Evolutionary conservation across 1,140 invertebrate genomes (phyloP).

Genomic region (Drosophila rhopaloa): DNA sequence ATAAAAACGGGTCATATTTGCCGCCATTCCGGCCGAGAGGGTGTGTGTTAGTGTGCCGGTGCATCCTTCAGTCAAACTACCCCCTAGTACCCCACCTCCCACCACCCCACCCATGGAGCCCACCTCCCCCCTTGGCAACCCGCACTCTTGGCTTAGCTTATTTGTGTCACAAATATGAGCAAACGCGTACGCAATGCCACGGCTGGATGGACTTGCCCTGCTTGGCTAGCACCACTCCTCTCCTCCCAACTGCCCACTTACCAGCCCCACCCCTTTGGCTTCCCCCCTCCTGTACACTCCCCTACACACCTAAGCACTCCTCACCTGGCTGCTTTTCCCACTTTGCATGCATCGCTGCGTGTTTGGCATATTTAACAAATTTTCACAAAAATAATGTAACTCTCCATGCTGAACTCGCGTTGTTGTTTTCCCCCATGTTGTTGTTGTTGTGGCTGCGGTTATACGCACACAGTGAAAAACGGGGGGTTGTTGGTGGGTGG

Average conservation of each 20-base stretch:
- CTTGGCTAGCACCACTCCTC: constrained; percentile 21
- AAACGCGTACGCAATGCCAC: constrained; percentile 77
- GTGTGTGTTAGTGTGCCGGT: constrained; percentile 5
- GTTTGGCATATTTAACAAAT: constrained; percentile 83
- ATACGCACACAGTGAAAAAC: constrained; percentile 14
- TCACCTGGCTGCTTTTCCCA: constrained; percentile 49
- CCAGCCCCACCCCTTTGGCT: not conserved
- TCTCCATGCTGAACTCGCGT: constrained; percentile 19
- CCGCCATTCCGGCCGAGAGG: constrained; percentile 29
- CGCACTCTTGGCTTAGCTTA: constrained; percentile 60
- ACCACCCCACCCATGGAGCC: not conserved
- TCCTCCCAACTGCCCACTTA: not conserved
- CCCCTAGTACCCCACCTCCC: not conserved
- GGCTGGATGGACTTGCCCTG: constrained; percentile 62
- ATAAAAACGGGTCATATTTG: constrained; percentile 73
- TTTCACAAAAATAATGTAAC: constrained; percentile 81
- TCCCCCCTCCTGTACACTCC: too few relatives aligned
- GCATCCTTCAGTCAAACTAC: constrained; percentile 2
- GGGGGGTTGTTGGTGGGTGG: not conserved
- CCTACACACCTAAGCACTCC: constrained; percentile 5
- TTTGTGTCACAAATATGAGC: constrained; percentile 82
- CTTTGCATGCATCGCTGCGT: constrained; percentile 82
- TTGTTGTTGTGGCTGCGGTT: constrained; percentile 65
- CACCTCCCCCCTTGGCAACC: not conserved
- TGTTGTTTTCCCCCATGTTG: constrained; percentile 18